Percentiles rank a stretch among this genome's conserved stretches.
These are phyloP conservation scores for Morpho helenor DNA, from an alignment of 2,888 invertebrate species.

Conservation along the genomic window DNA sequence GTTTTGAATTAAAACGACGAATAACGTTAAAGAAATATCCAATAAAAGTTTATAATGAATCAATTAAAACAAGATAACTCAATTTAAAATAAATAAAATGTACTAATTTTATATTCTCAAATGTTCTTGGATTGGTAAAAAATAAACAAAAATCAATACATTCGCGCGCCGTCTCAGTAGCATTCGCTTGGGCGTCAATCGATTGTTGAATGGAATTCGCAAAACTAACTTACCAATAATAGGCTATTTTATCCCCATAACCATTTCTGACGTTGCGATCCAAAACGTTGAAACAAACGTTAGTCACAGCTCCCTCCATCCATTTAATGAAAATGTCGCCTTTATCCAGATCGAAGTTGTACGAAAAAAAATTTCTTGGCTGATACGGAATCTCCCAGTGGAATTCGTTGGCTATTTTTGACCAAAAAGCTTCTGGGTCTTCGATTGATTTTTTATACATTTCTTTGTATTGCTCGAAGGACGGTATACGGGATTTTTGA, in stretches of 20 bases:
- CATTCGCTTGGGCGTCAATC: slow-evolving; percentile 64
- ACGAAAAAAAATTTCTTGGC: slow-evolving; percentile 88
- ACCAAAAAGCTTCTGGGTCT: slow-evolving; percentile 95
- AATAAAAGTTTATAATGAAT: too few relatives aligned
- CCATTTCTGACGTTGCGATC: slow-evolving; percentile 95
- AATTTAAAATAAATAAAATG: neutral
- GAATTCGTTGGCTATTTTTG: slow-evolving; percentile 94
- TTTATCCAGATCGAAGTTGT: slow-evolving; percentile 93
- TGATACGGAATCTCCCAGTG: slow-evolving; percentile 92
- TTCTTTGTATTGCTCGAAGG: slow-evolving; percentile 85
- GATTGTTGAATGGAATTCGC: slow-evolving; percentile 41
- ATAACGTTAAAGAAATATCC: too few relatives aligned
- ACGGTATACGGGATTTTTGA: slow-evolving; percentile 80
- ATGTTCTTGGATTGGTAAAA: slow-evolving; percentile 17
- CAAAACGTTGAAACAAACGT: slow-evolving; percentile 96
- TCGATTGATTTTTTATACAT: slow-evolving; percentile 93
- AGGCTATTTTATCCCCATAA: slow-evolving; percentile 93
- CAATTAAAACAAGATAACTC: too few relatives aligned
- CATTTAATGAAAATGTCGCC: slow-evolving; percentile 96
- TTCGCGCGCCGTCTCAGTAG: slow-evolving; percentile 60
- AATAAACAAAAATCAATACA: slow-evolving; percentile 58
- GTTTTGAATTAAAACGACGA: too few relatives aligned
- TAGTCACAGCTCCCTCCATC: slow-evolving; percentile 97
- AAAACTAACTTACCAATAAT: slow-evolving; percentile 89
- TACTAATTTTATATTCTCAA: neutral